phyloP scores from a whole-genome alignment of 2,888 invertebrate species.

The Microplitis manilae region DNA sequence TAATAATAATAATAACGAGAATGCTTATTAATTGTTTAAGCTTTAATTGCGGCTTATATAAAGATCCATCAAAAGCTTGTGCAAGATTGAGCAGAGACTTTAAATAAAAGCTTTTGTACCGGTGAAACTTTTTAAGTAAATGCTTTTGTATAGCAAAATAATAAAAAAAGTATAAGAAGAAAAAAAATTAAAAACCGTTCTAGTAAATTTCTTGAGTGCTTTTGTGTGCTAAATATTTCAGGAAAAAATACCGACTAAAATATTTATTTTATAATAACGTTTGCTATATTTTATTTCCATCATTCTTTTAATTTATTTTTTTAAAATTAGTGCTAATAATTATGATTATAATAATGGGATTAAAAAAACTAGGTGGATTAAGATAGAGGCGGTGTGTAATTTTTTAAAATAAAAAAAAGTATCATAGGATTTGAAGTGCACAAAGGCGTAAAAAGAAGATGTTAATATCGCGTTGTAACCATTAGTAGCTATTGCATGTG shows the following conservation, averaged over 20 bases:
- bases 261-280: background rate
- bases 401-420: background rate
- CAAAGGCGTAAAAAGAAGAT: constrained; percentile 19
- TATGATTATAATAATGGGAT: background rate
- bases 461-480: constrained; percentile 11
- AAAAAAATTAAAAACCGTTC: background rate
- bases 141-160: background rate
- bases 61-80: background rate
- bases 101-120: background rate
- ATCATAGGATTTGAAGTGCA: background rate
- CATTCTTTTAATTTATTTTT: background rate
- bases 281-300: background rate
- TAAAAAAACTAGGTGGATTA: background rate
- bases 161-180: no score
- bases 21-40: background rate
- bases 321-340: background rate
- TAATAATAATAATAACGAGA: background rate
- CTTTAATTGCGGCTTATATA: background rate
- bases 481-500: constrained; percentile 11
- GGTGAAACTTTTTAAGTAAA: background rate
- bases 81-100: background rate
- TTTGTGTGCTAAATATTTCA: background rate
- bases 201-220: background rate
- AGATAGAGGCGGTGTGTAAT: background rate
- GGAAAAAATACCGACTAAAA: background rate